Conservation (phyloP, 2,113 vertebrate genomes). For the Pseudopodoces humilis region DNA sequence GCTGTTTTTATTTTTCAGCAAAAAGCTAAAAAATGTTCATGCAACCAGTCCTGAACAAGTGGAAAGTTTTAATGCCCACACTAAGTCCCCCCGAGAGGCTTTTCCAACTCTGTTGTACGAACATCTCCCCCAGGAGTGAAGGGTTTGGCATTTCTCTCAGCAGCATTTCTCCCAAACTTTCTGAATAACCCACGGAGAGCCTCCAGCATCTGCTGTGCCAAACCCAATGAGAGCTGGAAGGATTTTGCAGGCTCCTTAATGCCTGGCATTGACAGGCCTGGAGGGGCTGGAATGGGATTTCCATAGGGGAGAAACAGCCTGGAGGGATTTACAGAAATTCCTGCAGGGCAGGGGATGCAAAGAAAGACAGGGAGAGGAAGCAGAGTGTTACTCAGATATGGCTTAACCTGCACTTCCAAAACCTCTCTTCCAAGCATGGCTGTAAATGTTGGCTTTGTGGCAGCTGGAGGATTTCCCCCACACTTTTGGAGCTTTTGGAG, state of each 20-base stretch:
- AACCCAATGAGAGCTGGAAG: background rate
- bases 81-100: background rate
- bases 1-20: background rate
- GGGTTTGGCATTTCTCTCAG: background rate
- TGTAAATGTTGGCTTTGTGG: background rate
- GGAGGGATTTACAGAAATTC: background rate
- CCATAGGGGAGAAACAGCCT: background rate
- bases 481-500: background rate
- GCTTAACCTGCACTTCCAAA: background rate
- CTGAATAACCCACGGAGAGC: background rate
- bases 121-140: background rate
- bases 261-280: background rate
- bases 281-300: conserved; percentile 1
- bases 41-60: background rate
- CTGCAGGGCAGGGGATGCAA: background rate
- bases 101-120: rapidly evolving
- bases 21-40: background rate
- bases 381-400: rapidly evolving
- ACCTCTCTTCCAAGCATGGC: rapidly evolving
- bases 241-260: background rate
- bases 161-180: background rate
- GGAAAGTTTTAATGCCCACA: background rate
- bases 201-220: background rate
- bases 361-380: background rate
- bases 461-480: background rate